Evolutionary conservation across 1,140 invertebrate genomes (phyloP), one percentile per base, ranked within the genome.

Genomic region (Temnothorax longispinosus): DNA sequence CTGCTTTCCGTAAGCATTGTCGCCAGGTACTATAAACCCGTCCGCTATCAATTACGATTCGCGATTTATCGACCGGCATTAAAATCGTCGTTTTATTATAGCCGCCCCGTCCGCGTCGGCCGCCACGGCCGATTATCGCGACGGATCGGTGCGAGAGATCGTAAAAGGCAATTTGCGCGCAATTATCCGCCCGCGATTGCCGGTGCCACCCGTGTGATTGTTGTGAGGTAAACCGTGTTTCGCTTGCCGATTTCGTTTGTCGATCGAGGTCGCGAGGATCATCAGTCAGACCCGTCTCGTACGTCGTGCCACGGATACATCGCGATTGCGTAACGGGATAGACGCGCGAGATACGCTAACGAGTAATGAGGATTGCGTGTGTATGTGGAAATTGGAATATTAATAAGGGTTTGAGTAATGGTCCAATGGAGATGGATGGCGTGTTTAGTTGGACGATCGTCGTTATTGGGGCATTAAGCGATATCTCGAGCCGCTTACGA

Each of bases 91-190:
- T 47, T 76, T 44, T 74, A 76, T 84, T 78, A 65, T 62, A 35
- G 77, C 56, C 69, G 87, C 72, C 60, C 72, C 60, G 58, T 10
- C 15, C 5, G 2, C 27, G n/a, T 15, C 27, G 77, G 77, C 41
- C n/a, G 62, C 21, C 4, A 32, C 47, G 74, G 4, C 67, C 54
- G 87, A 89, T 88, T 86, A 86, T 88, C 74, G 47, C 52, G 27
- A 13, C 56, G 5, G 44, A 75, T 86, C 87, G 60, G 18, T n/a
- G 65, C 52, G 78, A 44, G 47, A 74, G 47, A 74, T 60, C 60
- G 75, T 76, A 82, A 56, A 69, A 56, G 62, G 18, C 69, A 81
- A 86, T 86, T 89, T 88, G 88, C 60, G 69, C 27, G 69, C 62
- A 86, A 89, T 89, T 89, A 86, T 84, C 78, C 54, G 38, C 47